A percentile compares a stretch with the other conserved stretches of the same genome.
Evolutionary conservation across 1,140 invertebrate genomes (phyloP).

Genomic region (Cheumatopsyche charites): DNA sequence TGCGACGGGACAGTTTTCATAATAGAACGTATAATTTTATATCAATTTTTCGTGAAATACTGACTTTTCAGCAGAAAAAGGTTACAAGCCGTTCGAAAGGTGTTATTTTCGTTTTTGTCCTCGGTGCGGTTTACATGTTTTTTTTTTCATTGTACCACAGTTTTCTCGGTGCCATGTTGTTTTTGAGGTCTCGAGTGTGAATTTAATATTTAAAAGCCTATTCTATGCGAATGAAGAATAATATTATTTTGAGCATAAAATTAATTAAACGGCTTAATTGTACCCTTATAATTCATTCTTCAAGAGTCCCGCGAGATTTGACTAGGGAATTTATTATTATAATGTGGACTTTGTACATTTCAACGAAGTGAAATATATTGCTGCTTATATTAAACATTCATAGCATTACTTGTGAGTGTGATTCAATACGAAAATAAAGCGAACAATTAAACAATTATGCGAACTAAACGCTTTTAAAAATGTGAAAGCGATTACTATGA

Average conservation of each 20-base stretch:
- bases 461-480: too few species aligned
- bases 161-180: not conserved
- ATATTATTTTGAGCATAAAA: slow-evolving; percentile 9
- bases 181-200: not conserved
- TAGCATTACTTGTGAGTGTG: too few species aligned
- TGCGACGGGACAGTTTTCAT: slow-evolving; percentile 11
- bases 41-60: slow-evolving; percentile 21
- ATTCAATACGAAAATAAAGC: too few species aligned
- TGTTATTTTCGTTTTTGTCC: slow-evolving; percentile 1
- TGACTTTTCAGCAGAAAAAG: not conserved
- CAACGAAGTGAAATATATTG: not conserved
- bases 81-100: slow-evolving; percentile 1
- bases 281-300: slow-evolving; percentile 19
- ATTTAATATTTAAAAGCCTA: slow-evolving; percentile 5
- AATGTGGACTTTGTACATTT: not conserved
- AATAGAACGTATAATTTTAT: slow-evolving; percentile 22
- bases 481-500: not conserved
- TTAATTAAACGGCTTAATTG: slow-evolving; percentile 19
- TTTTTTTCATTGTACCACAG: not conserved
- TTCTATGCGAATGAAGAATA: not conserved
- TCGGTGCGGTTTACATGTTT: not conserved
- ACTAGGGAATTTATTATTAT: slow-evolving; percentile 8
- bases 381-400: too few species aligned
- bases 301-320: slow-evolving; percentile 7
- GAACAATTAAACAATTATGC: too few species aligned